Percentiles rank a stretch among this genome's conserved stretches.
Evolutionary conservation across 2,113 vertebrate species (phyloP).

Genomic region (Neodon shergylaensis): DNA sequence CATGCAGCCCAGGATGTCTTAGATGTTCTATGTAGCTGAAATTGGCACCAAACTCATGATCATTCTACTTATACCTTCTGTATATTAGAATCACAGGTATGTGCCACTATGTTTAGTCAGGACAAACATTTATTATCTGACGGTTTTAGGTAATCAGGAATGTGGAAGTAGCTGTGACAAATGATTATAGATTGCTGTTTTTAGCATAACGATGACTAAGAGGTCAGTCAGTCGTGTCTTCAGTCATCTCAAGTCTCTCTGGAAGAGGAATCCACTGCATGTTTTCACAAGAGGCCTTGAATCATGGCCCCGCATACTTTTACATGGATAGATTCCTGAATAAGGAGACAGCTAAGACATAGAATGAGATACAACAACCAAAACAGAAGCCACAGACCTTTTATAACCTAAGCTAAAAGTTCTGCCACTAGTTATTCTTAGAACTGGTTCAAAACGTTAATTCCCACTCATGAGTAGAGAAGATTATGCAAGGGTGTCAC

Average conservation of each 20-base stretch:
- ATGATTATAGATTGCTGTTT: neutral
- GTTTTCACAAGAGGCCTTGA: neutral
- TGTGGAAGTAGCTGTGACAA: neutral
- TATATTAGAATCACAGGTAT: neutral
- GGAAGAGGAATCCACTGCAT: neutral
- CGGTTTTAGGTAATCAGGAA: neutral
- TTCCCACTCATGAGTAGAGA: neutral
- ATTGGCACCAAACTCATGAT: neutral
- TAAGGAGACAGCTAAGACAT: neutral
- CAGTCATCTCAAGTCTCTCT: neutral
- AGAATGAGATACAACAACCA: neutral
- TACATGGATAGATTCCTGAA: neutral
- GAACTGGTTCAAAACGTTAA: neutral
- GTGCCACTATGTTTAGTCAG: neutral
- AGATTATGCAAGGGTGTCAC: neutral
- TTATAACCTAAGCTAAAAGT: neutral
- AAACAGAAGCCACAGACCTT: slow-evolving; percentile 2
- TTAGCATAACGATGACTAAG: neutral
- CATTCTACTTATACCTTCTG: neutral
- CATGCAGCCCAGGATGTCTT: neutral
- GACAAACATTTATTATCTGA: neutral
- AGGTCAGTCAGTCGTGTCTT: neutral
- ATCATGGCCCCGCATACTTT: neutral
- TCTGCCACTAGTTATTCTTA: neutral
- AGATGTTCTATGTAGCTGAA: neutral